phyloP scores from a whole-genome alignment of 2,888 invertebrate species.

The Hypercompe scribonia region DNA sequence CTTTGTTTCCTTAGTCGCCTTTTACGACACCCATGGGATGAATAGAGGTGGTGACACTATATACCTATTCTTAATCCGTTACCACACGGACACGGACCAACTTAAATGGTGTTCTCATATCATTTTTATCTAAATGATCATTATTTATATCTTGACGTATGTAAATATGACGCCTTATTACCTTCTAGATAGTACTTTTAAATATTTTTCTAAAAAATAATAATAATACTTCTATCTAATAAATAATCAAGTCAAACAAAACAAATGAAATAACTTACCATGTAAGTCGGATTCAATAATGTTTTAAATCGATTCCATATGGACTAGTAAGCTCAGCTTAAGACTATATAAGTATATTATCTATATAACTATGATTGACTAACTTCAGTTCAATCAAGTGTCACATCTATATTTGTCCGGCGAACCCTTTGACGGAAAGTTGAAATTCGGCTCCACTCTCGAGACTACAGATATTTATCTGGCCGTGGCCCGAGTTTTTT shows the following conservation, averaged over 20 bases:
- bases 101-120: too few species aligned
- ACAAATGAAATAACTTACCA: background rate
- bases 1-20: too few species aligned
- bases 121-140: too few species aligned
- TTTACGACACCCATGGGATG: too few species aligned
- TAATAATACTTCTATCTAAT: too few species aligned
- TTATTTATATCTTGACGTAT: too few species aligned
- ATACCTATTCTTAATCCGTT: too few species aligned
- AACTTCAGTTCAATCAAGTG: constrained; percentile 23
- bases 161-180: too few species aligned
- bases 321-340: background rate
- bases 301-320: background rate
- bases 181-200: too few species aligned
- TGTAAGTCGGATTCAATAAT: background rate
- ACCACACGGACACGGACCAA: too few species aligned
- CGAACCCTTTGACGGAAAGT: constrained; percentile 71
- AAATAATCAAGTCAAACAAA: background rate
- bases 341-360: background rate
- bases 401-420: constrained; percentile 56
- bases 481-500: constrained; percentile 85
- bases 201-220: too few species aligned
- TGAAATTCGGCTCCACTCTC: constrained; percentile 82
- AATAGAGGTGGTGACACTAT: too few species aligned
- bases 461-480: constrained; percentile 87
- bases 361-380: background rate